Conservation (phyloP, 2,113 vertebrate genomes). For the Microcebus jonahi region DNA sequence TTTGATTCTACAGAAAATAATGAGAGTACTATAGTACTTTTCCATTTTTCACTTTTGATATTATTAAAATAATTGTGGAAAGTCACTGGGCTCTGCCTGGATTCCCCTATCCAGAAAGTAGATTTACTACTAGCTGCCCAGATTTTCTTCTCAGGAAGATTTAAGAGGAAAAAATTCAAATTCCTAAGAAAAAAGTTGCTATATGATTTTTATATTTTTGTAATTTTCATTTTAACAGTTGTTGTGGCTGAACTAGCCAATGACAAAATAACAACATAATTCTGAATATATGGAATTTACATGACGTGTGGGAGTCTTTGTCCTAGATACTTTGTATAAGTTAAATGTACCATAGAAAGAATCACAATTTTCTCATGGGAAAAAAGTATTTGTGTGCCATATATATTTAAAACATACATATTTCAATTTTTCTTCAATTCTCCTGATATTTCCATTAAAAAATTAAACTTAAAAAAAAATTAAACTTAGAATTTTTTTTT, state of each 20-base stretch:
- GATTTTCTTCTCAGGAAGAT: neutral
- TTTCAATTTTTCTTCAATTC: neutral
- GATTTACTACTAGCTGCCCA: neutral
- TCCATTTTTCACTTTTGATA: neutral
- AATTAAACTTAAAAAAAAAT: neutral
- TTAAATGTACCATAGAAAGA: neutral
- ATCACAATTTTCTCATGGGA: neutral
- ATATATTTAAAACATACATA: neutral
- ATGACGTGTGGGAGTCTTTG: neutral
- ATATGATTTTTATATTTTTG: neutral
- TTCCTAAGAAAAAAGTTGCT: neutral
- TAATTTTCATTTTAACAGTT: constrained; percentile 9
- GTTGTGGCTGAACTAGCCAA: neutral
- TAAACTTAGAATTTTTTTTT: too few species aligned
- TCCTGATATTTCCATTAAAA: neutral
- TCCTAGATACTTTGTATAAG: neutral
- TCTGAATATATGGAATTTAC: neutral
- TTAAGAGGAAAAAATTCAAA: neutral
- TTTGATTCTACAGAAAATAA: neutral
- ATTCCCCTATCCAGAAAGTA: neutral
- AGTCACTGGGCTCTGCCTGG: neutral
- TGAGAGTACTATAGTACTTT: neutral
- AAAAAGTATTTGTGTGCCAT: neutral
- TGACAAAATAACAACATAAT: neutral
- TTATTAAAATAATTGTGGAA: constrained; percentile 14